Conservation (phyloP, 2,113 vertebrate genomes). For the Tachuris rubrigastra region DNA sequence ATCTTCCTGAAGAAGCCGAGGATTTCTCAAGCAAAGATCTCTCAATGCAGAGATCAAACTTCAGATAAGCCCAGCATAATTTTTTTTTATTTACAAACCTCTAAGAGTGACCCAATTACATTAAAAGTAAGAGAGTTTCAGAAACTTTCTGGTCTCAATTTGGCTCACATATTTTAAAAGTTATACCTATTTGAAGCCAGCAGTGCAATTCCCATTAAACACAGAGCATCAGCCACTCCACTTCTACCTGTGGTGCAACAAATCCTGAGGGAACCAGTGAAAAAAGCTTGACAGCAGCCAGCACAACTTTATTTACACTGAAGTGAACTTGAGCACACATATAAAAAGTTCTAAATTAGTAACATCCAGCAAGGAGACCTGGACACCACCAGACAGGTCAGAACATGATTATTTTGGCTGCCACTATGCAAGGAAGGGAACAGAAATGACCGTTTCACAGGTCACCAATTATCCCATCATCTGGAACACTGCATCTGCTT, state of each 20-base stretch:
- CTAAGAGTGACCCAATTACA: neutral
- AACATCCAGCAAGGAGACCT: neutral
- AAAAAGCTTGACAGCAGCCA: neutral
- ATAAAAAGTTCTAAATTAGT: neutral
- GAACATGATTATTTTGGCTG: neutral
- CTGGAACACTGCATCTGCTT: neutral
- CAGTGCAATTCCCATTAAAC: neutral
- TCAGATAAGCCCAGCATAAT: neutral
- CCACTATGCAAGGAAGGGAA: neutral
- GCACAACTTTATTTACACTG: neutral
- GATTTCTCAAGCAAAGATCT: neutral
- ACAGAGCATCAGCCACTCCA: neutral
- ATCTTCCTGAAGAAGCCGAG: neutral
- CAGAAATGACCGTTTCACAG: neutral
- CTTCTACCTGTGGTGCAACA: neutral
- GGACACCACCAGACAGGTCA: neutral
- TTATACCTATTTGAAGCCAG: neutral
- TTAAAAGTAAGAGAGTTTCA: neutral
- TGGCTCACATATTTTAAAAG: neutral
- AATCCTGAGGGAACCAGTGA: neutral
- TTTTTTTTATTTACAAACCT: neutral
- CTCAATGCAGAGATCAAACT: neutral
- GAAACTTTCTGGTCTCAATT: neutral
- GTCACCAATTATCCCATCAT: conserved; percentile 1
- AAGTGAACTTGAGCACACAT: neutral